A percentile compares a stretch with the other conserved stretches of the same genome.
Conservation (phyloP, 2,888 invertebrate species). For the Biston stratarius region DNA sequence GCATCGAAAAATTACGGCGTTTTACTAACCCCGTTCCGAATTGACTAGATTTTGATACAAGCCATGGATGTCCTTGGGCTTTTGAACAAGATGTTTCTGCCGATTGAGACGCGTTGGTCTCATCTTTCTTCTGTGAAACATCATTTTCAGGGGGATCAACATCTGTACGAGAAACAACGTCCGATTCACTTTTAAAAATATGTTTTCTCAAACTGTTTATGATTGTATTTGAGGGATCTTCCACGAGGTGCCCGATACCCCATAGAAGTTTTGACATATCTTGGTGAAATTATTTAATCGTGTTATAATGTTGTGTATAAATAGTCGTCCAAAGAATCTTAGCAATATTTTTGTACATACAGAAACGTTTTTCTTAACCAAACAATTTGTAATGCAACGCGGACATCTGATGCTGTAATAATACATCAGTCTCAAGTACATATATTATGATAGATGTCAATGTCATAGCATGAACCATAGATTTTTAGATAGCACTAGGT, state of each 20-base stretch:
- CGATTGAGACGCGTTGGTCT: not conserved
- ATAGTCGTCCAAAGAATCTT: not conserved
- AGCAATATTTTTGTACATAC: not conserved
- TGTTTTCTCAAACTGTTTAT: slow-evolving; percentile 56
- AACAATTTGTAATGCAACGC: too few species aligned
- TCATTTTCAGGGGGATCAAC: not conserved
- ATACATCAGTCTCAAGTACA: too few species aligned
- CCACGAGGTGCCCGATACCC: slow-evolving; percentile 67
- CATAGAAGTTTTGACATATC: slow-evolving; percentile 64
- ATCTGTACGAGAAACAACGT: slow-evolving; percentile 27
- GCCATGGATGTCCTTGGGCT: slow-evolving; percentile 20
- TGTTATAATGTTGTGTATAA: too few species aligned
- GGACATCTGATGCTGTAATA: too few species aligned
- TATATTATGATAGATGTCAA: too few species aligned
- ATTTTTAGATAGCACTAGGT: too few species aligned
- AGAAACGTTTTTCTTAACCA: not conserved
- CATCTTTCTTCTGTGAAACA: not conserved
- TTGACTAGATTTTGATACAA: slow-evolving; percentile 55
- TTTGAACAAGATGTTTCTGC: slow-evolving; percentile 25
- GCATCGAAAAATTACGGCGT: slow-evolving; percentile 53
- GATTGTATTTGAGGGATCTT: slow-evolving; percentile 66
- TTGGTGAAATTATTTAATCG: not conserved
- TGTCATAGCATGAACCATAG: too few species aligned
- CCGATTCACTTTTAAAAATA: slow-evolving; percentile 44
- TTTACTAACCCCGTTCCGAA: slow-evolving; percentile 48